phyloP scores from a whole-genome alignment of 2,113 vertebrate genomes.

The Rhabdomys dilectus region DNA sequence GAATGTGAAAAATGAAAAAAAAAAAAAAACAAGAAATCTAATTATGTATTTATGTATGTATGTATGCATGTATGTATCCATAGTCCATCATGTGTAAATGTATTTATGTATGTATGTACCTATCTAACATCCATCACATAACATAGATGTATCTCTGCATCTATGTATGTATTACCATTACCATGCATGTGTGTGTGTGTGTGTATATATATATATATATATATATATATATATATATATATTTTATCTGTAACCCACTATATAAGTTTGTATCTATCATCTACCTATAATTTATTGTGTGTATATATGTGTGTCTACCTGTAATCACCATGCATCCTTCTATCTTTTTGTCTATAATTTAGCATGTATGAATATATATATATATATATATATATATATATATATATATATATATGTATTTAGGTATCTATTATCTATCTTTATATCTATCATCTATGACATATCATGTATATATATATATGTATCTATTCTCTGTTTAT shows the following conservation, averaged over 20 bases:
- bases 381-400: no score
- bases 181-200: no score
- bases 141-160: no score
- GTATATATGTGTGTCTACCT: not conserved
- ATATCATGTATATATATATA: not conserved
- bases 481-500: no score
- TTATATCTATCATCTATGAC: not conserved
- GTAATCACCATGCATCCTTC: not conserved
- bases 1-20: not conserved
- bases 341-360: not conserved
- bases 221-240: no score
- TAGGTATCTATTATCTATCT: not conserved
- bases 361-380: not conserved
- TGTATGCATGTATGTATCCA: not conserved
- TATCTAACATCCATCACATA: not conserved
- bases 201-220: no score
- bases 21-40: not conserved
- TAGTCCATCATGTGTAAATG: not conserved
- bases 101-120: not conserved
- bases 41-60: not conserved
- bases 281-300: not conserved
- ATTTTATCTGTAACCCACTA: no score
- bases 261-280: not conserved
- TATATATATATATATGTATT: not conserved
- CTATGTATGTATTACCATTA: no score